These are phyloP conservation scores for Epicampocera succincta DNA, from an alignment of 2,888 invertebrate genomes.

Conservation along the genomic window DNA sequence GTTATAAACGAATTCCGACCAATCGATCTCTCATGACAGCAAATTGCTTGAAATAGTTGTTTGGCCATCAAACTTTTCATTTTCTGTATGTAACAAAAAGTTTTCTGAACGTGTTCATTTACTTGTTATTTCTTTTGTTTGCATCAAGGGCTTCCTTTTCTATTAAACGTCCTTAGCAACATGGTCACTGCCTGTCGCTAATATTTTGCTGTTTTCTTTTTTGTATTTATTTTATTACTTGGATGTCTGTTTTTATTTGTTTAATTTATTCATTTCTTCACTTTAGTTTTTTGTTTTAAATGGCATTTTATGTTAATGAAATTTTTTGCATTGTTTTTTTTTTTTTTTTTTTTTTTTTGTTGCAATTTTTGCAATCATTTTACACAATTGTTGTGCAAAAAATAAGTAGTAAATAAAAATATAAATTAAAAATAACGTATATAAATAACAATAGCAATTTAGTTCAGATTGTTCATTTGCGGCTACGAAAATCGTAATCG, in stretches of 20 bases:
- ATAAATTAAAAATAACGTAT: conserved; percentile 4
- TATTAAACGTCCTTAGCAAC: conserved; percentile 10
- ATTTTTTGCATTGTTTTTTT: conserved; percentile 40
- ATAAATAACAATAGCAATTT: conserved; percentile 25
- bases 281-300: conserved; percentile 33
- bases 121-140: neutral
- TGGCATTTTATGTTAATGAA: conserved; percentile 60
- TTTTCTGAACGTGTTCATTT: neutral
- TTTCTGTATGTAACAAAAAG: neutral
- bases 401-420: conserved; percentile 9
- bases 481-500: neutral
- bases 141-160: conserved; percentile 7
- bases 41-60: no score
- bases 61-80: neutral
- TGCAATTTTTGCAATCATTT: conserved; percentile 1
- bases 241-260: conserved; percentile 31
- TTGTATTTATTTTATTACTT: conserved; percentile 44
- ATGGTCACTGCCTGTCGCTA: conserved; percentile 36
- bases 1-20: no score
- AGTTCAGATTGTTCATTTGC: conserved; percentile 9
- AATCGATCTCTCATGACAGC: no score
- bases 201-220: no score
- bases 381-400: conserved; percentile 41
- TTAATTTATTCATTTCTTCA: conserved; percentile 44
- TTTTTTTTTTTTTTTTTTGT: conserved; percentile 19